phyloP scores from a whole-genome alignment of 2,888 invertebrate species.

The Heliconius aoede region DNA sequence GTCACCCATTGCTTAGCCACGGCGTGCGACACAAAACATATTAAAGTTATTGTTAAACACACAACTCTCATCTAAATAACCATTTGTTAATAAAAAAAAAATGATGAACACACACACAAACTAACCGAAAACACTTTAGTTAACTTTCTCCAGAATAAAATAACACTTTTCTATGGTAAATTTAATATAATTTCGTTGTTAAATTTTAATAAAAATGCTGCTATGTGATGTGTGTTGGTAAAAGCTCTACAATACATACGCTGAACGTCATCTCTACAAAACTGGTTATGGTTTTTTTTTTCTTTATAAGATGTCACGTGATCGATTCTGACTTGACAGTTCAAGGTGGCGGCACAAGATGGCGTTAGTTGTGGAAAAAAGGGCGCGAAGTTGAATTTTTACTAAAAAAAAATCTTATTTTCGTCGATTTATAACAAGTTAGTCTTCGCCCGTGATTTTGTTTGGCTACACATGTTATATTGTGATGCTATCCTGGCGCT shows the following conservation, averaged over 20 bases:
- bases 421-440: conserved; percentile 10
- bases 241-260: conserved; percentile 70
- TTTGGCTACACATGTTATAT: no score
- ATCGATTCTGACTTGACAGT: conserved; percentile 60
- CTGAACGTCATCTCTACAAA: conserved; percentile 73
- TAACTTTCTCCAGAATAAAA: conserved; percentile 20
- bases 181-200: conserved; percentile 36
- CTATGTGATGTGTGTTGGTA: conserved; percentile 48
- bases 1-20: conserved; percentile 79
- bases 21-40: conserved; percentile 49
- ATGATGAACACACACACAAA: conserved; percentile 6
- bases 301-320: conserved; percentile 69
- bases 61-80: conserved; percentile 51
- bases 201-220: conserved; percentile 47
- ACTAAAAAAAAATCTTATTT: neutral
- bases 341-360: conserved; percentile 58
- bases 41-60: conserved; percentile 53
- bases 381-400: conserved; percentile 55
- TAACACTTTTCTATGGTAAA: conserved; percentile 26
- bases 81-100: conserved; percentile 4
- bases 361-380: conserved; percentile 51
- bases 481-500: no score
- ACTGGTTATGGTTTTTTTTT: conserved; percentile 73
- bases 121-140: conserved; percentile 12
- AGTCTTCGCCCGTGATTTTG: no score